Conservation (phyloP, 53 echinoderm and acorn worm genomes). For the Luidia sarsii region DNA sequence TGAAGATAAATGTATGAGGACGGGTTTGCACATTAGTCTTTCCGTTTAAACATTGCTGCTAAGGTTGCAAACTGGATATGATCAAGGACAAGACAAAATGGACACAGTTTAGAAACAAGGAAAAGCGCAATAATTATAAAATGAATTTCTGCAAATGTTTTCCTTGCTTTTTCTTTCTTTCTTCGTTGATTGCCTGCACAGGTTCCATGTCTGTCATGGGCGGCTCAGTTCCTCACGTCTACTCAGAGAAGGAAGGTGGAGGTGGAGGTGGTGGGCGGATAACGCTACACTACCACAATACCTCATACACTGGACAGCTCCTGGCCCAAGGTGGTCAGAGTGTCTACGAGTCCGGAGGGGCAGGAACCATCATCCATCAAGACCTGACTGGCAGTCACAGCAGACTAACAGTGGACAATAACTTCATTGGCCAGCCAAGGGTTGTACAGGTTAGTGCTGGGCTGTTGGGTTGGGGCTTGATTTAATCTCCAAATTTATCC, state of each 20-base stretch:
- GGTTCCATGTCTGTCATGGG: slow-evolving; percentile 51
- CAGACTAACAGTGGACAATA: slow-evolving; percentile 63
- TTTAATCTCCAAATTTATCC: too few species aligned
- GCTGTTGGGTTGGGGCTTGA: too few species aligned
- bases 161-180: not conserved
- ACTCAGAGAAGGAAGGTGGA: slow-evolving; percentile 55
- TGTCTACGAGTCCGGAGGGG: slow-evolving; percentile 76
- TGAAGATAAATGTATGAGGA: too few species aligned
- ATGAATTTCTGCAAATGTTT: too few species aligned
- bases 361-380: slow-evolving; percentile 71
- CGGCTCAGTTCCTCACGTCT: slow-evolving; percentile 32
- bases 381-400: slow-evolving; percentile 32
- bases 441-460: slow-evolving; percentile 36
- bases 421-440: slow-evolving; percentile 49
- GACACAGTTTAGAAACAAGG: too few species aligned
- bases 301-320: slow-evolving; percentile 59
- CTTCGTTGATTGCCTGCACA: not conserved
- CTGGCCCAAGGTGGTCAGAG: slow-evolving; percentile 67
- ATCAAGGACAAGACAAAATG: too few species aligned
- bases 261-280: slow-evolving; percentile 86
- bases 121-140: too few species aligned
- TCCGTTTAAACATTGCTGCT: too few species aligned
- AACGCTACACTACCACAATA: slow-evolving; percentile 54
- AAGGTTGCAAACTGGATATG: too few species aligned
- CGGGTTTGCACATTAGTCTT: too few species aligned